Conservation (phyloP, 2,888 invertebrate genomes). For the Colostygia pectinataria region DNA sequence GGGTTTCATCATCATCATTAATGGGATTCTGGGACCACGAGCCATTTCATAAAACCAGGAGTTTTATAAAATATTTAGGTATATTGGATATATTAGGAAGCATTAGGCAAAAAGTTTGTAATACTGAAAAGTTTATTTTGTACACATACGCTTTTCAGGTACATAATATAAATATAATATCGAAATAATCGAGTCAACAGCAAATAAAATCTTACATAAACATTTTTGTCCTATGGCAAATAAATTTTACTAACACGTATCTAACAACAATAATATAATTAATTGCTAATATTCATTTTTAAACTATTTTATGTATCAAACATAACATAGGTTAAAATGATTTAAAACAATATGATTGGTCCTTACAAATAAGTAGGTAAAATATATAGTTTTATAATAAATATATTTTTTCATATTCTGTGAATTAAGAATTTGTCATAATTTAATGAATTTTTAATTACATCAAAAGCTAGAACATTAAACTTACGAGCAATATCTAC, state of each 20-base stretch:
- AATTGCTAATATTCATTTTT: too few relatives aligned
- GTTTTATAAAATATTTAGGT: not conserved
- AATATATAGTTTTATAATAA: not conserved
- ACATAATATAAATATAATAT: too few relatives aligned
- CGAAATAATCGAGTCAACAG: conserved; percentile 23
- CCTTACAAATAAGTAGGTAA: conserved; percentile 1
- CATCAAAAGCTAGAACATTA: not conserved
- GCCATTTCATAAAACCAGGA: too few relatives aligned
- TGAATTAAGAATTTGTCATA: conserved; percentile 1
- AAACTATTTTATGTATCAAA: not conserved
- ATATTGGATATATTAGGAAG: too few relatives aligned
- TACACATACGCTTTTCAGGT: conserved; percentile 21
- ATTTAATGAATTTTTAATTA: too few relatives aligned
- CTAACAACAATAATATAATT: too few relatives aligned
- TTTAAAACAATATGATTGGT: conserved; percentile 3
- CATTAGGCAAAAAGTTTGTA: too few relatives aligned
- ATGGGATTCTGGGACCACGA: too few relatives aligned
- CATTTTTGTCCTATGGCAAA: conserved; percentile 50
- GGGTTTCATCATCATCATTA: too few relatives aligned
- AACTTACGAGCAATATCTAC: conserved; percentile 3
- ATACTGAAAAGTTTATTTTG: too few relatives aligned
- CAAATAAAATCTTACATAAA: conserved; percentile 11
- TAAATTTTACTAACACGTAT: conserved; percentile 9
- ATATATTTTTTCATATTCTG: not conserved
- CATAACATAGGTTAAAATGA: not conserved